Percentiles rank a stretch among this genome's conserved stretches.
Evolutionary conservation across 1,140 invertebrate species (phyloP).

Genomic region (Triops cancriformis): DNA sequence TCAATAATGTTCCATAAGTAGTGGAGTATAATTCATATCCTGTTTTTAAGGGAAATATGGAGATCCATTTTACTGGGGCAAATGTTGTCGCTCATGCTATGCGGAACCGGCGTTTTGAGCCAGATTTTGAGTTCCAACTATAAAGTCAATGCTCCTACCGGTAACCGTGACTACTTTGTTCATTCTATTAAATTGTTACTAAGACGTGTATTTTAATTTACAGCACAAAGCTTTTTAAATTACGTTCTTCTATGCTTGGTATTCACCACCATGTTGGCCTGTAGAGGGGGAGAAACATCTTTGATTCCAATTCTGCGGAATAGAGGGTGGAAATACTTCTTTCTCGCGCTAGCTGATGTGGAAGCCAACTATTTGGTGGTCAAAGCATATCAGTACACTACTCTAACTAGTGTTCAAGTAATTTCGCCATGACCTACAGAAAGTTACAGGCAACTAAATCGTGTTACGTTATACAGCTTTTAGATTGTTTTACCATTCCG

Average conservation of each 20-base stretch:
- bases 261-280: constrained; percentile 64
- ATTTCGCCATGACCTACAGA: background rate
- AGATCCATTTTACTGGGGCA: constrained; percentile 66
- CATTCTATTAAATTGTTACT: background rate
- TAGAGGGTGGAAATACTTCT: constrained; percentile 61
- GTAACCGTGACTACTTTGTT: constrained; percentile 36
- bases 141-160: constrained; percentile 59
- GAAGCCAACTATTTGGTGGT: constrained; percentile 66
- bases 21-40: background rate
- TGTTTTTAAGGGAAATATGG: constrained; percentile 57
- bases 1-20: background rate
- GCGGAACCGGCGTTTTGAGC: constrained; percentile 63
- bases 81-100: constrained; percentile 60
- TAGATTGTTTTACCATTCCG: constrained; percentile 79
- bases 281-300: constrained; percentile 52
- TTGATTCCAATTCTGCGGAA: constrained; percentile 56
- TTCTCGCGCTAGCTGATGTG: constrained; percentile 68
- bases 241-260: constrained; percentile 65
- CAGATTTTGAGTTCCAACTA: constrained; percentile 60
- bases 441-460: constrained; percentile 16
- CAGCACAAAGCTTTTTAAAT: constrained; percentile 69
- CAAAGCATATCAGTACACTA: constrained; percentile 54
- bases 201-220: constrained; percentile 32
- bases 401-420: constrained; percentile 54
- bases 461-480: constrained; percentile 48